A percentile compares a stretch with the other conserved stretches of the same genome.
Conservation (phyloP, 2,113 vertebrate species). For the Anarhynchus alexandrinus region DNA sequence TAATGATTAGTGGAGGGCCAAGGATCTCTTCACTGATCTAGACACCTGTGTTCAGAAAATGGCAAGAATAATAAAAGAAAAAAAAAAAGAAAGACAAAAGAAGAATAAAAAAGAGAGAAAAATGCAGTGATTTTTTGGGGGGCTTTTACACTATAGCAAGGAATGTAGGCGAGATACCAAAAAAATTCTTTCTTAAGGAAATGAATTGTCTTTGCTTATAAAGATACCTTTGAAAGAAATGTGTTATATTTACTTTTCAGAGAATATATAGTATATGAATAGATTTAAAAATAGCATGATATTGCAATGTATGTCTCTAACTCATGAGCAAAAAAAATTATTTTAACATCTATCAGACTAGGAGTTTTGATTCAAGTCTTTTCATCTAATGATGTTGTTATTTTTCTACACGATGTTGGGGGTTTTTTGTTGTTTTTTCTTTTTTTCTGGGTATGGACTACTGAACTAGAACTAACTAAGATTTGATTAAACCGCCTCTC, state of each 20-base stretch:
- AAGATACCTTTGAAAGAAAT: neutral
- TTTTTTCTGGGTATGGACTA: neutral
- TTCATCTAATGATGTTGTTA: neutral
- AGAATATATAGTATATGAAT: neutral
- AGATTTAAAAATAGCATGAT: neutral
- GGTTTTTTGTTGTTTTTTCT: rapidly evolving
- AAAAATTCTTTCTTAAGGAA: neutral
- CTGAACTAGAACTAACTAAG: constrained; percentile 4
- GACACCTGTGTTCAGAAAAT: neutral
- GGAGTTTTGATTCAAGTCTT: neutral
- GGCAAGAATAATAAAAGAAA: neutral
- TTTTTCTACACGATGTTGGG: neutral
- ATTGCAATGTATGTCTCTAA: neutral
- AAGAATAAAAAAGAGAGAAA: neutral
- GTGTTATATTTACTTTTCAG: neutral
- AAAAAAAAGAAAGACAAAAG: neutral
- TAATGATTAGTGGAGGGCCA: neutral
- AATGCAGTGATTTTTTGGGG: neutral
- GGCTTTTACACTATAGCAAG: neutral
- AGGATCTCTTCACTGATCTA: neutral
- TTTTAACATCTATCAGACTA: neutral
- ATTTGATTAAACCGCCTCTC: neutral
- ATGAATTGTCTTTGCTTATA: neutral
- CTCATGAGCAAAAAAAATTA: neutral
- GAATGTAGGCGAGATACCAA: neutral